Base-by-base conservation (phyloP, 2,797 vertebrate species). In the Cynopterus sphinx region DNA sequence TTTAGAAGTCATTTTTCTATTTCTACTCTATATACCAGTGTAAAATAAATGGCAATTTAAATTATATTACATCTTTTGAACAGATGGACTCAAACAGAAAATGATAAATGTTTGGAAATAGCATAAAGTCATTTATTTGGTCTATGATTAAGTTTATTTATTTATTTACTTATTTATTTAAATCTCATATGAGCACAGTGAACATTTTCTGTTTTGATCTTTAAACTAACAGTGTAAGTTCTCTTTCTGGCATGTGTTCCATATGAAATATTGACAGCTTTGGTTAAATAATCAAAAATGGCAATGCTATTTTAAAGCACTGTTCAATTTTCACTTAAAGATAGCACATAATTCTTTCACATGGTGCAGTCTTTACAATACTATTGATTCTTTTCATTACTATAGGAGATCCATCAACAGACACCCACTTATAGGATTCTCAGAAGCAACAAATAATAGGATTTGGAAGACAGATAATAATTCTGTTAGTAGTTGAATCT, bases 261-360 rank as follows among this genome's bases (percentile, higher is more conserved):
- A 0, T 97, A 95, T 98, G 97, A 98, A 98, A 98, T 98, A 98
- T 97, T 94, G 98, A 98, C 90, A 81, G 94, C 96, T 97, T 97
- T 88, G 92, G 97, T 98, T 98, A 98, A 98, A 98, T 98, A 98
- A 98, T 98, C 98, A 98, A 98, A 98, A 89, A 95, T 98, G 96
- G 98, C 97, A 73, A 96, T 51, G 78, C 96, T 98, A 97, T 98
- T 98, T 98, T 98, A 98, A 98, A 98, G 97, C 97, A 96, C 98
- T 97, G 98, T 98, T 98, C 98, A 98, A 98, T 98, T 98, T 98
- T 98, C 98, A 98, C 98, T 98, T 98, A 98, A 98, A 98, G 98
- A 98, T 91, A 97, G 96, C 95, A 97, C 98, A 97, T 98, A 98
- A 98, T 97, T 98, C 98, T 98, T 98, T 97, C 94, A 86, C 94